Conservation (phyloP, 2,888 invertebrate species). For the Pedicia rivosa region DNA sequence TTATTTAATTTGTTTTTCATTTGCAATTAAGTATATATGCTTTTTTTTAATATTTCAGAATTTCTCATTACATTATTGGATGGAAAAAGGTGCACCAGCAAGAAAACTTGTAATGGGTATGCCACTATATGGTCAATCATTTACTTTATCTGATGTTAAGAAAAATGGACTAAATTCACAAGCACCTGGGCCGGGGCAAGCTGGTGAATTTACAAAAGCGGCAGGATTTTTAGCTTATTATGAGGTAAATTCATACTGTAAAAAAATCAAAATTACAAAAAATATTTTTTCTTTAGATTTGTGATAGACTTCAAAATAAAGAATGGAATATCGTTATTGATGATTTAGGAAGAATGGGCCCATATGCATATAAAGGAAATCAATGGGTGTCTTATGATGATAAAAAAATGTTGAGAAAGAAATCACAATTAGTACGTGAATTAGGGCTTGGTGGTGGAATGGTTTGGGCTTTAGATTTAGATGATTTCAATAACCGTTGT, state of each 20-base stretch:
- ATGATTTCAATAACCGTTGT: slow-evolving; percentile 69
- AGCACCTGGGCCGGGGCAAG: slow-evolving; percentile 60
- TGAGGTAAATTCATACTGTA: slow-evolving; percentile 51
- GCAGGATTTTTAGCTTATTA: slow-evolving; percentile 80
- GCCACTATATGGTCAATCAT: slow-evolving; percentile 79
- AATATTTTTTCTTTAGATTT: slow-evolving; percentile 40
- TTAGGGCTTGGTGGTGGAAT: slow-evolving; percentile 73
- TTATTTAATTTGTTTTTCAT: slow-evolving; percentile 1
- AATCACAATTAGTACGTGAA: slow-evolving; percentile 61
- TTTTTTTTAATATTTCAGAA: slow-evolving; percentile 37
- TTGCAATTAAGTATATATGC: not conserved
- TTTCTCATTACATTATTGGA: slow-evolving; percentile 80
- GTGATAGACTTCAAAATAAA: slow-evolving; percentile 57
- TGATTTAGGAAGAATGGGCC: slow-evolving; percentile 62
- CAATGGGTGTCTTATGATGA: slow-evolving; percentile 92
- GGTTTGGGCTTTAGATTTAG: slow-evolving; percentile 83
- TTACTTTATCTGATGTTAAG: slow-evolving; percentile 44
- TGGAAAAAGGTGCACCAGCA: slow-evolving; percentile 64
- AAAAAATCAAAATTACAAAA: slow-evolving; percentile 5
- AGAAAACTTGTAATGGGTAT: slow-evolving; percentile 76
- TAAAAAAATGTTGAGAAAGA: slow-evolving; percentile 56
- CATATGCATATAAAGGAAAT: slow-evolving; percentile 70
- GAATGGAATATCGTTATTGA: slow-evolving; percentile 74
- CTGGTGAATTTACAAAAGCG: slow-evolving; percentile 72
- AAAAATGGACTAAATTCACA: slow-evolving; percentile 55